phyloP scores from a whole-genome alignment of 1,140 invertebrate species.

The Archegozetes longisetosus region DNA sequence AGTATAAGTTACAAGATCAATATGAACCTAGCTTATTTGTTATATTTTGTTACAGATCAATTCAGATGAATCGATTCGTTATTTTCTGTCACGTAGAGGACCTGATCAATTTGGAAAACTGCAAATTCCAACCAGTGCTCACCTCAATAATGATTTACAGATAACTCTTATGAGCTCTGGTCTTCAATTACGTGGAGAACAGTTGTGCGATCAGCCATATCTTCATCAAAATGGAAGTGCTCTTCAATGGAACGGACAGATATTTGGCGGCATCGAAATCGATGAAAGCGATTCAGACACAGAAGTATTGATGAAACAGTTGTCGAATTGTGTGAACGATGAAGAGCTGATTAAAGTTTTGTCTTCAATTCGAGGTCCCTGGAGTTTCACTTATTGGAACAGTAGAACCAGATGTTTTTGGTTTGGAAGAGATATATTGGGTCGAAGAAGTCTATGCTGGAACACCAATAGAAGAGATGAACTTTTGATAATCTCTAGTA shows the following conservation, averaged over 20 bases:
- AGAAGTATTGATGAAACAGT: conserved; percentile 1
- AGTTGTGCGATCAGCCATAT: conserved; percentile 39
- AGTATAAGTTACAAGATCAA: too few relatives aligned
- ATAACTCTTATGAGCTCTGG: conserved; percentile 33
- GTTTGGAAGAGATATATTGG: conserved; percentile 70
- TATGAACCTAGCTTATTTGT: too few relatives aligned
- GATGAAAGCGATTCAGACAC: conserved; percentile 11
- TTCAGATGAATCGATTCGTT: conserved; percentile 15
- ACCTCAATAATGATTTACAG: background rate
- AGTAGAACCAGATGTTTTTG: conserved; percentile 43
- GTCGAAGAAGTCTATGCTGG: conserved; percentile 61
- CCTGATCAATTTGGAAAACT: conserved; percentile 4
- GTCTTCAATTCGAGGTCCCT: conserved; percentile 53
- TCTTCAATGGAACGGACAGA: conserved; percentile 65
- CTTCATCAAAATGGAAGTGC: conserved; percentile 36
- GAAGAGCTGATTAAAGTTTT: conserved; percentile 34
- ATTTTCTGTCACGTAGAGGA: conserved; percentile 7
- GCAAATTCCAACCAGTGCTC: background rate
- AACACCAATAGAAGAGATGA: conserved; percentile 21
- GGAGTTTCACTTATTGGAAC: conserved; percentile 61
- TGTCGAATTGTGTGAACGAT: conserved; percentile 16
- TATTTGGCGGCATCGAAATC: conserved; percentile 38
- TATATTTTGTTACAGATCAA: background rate
- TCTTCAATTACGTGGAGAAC: conserved; percentile 44
- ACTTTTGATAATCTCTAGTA: background rate